These are phyloP conservation scores for Camponotus vicinus DNA, from an alignment of 1,140 invertebrate genomes.

Conservation along the genomic window DNA sequence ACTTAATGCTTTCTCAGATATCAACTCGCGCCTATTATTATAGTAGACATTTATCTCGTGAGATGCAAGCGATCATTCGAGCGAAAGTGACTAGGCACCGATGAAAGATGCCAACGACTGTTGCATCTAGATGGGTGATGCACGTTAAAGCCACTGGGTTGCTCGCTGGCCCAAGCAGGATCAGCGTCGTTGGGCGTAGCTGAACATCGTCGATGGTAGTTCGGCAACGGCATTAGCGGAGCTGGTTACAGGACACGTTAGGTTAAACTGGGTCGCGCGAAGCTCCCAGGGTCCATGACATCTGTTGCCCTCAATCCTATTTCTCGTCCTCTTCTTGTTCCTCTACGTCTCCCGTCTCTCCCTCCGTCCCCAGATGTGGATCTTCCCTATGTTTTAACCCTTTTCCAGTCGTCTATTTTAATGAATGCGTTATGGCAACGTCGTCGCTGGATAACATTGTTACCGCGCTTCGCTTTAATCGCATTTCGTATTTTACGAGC, in stretches of 20 bases:
- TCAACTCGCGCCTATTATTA: not conserved
- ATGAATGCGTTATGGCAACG: constrained; percentile 16
- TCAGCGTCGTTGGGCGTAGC: not conserved
- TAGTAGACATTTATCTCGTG: not conserved
- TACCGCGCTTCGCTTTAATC: constrained; percentile 20
- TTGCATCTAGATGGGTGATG: not conserved
- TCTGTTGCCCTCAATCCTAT: constrained; percentile 71
- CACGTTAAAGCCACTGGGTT: not conserved
- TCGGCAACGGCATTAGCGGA: constrained; percentile 33
- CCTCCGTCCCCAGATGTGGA: not conserved
- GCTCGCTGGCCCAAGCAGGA: not conserved
- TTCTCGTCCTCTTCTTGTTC: constrained; percentile 24
- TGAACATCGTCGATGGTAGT: constrained; percentile 36
- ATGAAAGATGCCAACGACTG: not conserved
- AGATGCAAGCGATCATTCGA: not conserved
- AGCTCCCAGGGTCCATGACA: constrained; percentile 72
- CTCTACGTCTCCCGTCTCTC: not conserved
- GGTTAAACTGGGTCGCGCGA: constrained; percentile 70
- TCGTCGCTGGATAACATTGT: constrained; percentile 33
- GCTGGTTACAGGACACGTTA: constrained; percentile 27
- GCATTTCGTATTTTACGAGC: constrained; percentile 30
- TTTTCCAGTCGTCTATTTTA: constrained; percentile 14
- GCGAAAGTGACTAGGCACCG: not conserved
- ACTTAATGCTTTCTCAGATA: not conserved
- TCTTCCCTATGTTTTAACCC: constrained; percentile 29